Conservation (phyloP, 2,888 invertebrate species). For the Conomelus anceps region DNA sequence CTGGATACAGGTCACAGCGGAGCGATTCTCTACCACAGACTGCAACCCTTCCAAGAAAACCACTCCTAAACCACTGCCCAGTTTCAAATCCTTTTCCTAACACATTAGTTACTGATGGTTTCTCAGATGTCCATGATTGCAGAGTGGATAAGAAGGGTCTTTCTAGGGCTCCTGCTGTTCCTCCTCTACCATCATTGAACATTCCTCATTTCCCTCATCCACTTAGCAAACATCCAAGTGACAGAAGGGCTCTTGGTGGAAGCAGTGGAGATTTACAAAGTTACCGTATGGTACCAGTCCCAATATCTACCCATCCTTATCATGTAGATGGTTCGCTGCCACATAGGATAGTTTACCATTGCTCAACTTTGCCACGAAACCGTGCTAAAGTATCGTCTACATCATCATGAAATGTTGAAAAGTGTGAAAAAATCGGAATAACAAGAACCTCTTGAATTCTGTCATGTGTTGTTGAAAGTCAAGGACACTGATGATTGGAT, state of each 20-base stretch:
- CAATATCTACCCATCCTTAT: neutral
- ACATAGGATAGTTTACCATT: neutral
- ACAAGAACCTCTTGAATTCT: neutral
- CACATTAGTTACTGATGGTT: neutral
- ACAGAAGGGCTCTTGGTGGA: too few species aligned
- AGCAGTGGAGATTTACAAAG: neutral
- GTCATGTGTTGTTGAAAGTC: neutral
- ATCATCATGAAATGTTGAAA: neutral
- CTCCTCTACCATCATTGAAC: neutral
- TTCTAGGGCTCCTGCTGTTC: neutral
- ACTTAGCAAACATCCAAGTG: neutral
- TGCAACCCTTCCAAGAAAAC: neutral
- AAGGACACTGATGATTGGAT: neutral
- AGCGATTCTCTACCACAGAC: too few species aligned
- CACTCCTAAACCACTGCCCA: neutral
- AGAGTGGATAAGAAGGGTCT: neutral
- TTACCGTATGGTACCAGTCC: neutral
- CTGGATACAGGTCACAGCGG: too few species aligned
- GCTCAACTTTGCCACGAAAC: neutral
- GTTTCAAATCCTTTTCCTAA: neutral
- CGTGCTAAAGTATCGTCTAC: neutral
- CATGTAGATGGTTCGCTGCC: neutral
- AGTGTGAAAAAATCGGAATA: neutral
- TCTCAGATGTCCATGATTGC: neutral
- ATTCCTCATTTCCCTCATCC: neutral